Evolutionary conservation across 2,113 vertebrate genomes (phyloP).

Genomic region (Rhinoderma darwinii): DNA sequence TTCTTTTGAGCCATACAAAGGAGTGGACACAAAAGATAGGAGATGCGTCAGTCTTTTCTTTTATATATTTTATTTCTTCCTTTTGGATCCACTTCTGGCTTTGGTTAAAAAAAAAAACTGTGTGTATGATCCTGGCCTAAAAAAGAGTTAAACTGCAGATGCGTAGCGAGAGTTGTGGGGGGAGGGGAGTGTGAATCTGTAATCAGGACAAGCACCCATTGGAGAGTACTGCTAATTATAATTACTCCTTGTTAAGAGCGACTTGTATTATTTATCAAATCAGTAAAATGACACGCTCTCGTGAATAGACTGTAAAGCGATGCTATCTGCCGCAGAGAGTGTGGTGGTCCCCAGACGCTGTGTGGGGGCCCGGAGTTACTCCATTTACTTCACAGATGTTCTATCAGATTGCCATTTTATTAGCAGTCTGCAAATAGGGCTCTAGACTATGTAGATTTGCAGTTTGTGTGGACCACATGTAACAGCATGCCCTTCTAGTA

Average conservation of each 20-base stretch:
- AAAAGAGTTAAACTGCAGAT: not conserved
- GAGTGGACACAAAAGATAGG: too few relatives aligned
- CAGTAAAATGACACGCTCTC: constrained; percentile 23
- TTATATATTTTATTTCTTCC: too few relatives aligned
- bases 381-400: not conserved
- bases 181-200: constrained; percentile 8
- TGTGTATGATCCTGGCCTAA: too few relatives aligned
- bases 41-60: too few relatives aligned
- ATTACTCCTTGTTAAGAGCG: constrained; percentile 43
- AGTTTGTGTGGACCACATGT: too few relatives aligned
- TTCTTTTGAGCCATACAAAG: too few relatives aligned
- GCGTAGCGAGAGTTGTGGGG: too few relatives aligned
- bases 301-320: constrained; percentile 14
- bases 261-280: constrained; percentile 56
- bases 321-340: not conserved
- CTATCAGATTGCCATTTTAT: not conserved
- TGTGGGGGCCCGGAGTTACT: not conserved
- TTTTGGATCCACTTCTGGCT: too few relatives aligned
- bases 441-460: not conserved
- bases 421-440: not conserved
- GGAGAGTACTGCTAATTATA: constrained; percentile 43
- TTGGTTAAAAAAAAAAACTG: too few relatives aligned
- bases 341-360: not conserved
- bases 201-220: constrained; percentile 48
- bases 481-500: too few relatives aligned